These are phyloP conservation scores for Helostoma temminkii DNA, from an alignment of 2,797 vertebrate genomes.

Conservation along the genomic window DNA sequence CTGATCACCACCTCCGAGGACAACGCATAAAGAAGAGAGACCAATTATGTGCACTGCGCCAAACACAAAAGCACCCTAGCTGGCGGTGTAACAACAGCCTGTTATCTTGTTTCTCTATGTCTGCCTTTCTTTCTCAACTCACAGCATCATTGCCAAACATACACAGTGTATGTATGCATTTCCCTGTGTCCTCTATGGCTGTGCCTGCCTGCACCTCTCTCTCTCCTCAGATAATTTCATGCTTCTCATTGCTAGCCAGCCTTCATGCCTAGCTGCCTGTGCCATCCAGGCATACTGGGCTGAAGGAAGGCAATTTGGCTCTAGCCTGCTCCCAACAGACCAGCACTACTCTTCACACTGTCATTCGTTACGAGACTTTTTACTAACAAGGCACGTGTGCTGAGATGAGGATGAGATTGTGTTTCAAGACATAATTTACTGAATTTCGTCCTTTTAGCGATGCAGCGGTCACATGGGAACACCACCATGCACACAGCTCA, in stretches of 20 bases:
- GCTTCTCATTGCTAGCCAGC: constrained; percentile 64
- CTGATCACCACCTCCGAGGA: constrained; percentile 61
- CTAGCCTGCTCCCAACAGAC: constrained; percentile 71
- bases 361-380: constrained; percentile 68
- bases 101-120: constrained; percentile 69
- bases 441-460: constrained; percentile 56
- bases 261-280: constrained; percentile 69
- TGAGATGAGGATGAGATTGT: constrained; percentile 63
- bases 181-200: constrained; percentile 29
- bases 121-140: constrained; percentile 51
- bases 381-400: constrained; percentile 70
- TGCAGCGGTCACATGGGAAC: constrained; percentile 44
- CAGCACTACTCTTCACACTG: constrained; percentile 65
- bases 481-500: not conserved
- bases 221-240: constrained; percentile 66
- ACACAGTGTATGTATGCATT: constrained; percentile 14
- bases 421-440: constrained; percentile 64
- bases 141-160: constrained; percentile 43
- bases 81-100: constrained; percentile 62
- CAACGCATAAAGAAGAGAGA: constrained; percentile 47
- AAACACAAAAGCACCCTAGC: constrained; percentile 68
- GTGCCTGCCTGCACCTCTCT: constrained; percentile 41
- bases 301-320: constrained; percentile 76
- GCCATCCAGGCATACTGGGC: constrained; percentile 67
- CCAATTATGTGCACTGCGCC: constrained; percentile 72